Conservation (phyloP, 2,113 vertebrate genomes). For the Xiphophorus maculatus region DNA sequence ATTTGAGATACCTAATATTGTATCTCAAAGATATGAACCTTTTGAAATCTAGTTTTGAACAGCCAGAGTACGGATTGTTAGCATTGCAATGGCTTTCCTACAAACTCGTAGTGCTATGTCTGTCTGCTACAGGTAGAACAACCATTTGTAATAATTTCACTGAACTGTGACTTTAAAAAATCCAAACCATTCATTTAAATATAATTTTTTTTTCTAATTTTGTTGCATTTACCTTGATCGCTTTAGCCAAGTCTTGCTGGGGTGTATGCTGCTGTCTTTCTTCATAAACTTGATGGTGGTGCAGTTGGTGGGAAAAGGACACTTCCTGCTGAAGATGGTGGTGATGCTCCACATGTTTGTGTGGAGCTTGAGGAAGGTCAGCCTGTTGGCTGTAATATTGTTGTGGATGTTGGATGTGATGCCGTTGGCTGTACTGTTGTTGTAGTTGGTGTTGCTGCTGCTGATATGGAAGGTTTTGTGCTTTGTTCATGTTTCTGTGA, state of each 20-base stretch:
- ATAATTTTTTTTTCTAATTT: too few species aligned
- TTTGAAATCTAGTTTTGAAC: background rate
- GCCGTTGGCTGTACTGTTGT: slow-evolving; percentile 66
- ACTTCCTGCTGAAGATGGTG: slow-evolving; percentile 61
- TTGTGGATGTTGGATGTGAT: slow-evolving; percentile 64
- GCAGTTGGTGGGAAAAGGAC: slow-evolving; percentile 50
- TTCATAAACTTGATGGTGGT: slow-evolving; percentile 60
- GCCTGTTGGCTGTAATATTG: slow-evolving; percentile 52
- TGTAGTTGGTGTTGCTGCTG: slow-evolving; percentile 57
- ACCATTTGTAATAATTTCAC: background rate
- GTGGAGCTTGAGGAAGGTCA: slow-evolving; percentile 56
- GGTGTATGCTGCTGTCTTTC: slow-evolving; percentile 53
- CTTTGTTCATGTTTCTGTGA: slow-evolving; percentile 73
- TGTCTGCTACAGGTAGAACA: background rate
- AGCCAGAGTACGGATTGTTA: background rate
- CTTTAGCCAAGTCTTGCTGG: slow-evolving; percentile 69
- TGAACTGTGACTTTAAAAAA: background rate
- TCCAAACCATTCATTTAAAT: too few species aligned
- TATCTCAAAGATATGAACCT: background rate
- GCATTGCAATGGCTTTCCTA: background rate
- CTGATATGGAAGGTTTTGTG: slow-evolving; percentile 67
- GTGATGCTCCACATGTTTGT: slow-evolving; percentile 66
- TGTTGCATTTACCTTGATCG: slow-evolving; percentile 71
- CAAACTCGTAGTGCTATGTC: too few species aligned
- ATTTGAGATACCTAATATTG: too few species aligned